phyloP scores from a whole-genome alignment of 2,888 invertebrate species.

The Xanthia icteritia region DNA sequence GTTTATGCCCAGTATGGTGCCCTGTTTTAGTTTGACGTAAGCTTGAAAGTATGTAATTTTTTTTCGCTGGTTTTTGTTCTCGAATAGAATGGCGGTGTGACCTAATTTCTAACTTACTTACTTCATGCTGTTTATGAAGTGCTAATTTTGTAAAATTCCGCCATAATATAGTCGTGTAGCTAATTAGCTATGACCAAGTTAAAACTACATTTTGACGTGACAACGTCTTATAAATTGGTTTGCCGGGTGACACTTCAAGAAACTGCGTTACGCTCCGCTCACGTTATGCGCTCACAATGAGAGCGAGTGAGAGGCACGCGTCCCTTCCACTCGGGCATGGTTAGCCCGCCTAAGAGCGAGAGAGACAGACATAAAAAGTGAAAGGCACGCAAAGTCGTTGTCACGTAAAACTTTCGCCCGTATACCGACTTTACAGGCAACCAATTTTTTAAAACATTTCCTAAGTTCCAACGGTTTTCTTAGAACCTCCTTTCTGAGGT shows the following conservation, averaged over 20 bases:
- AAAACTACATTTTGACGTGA: background rate
- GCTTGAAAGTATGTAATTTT: constrained; percentile 41
- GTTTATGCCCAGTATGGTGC: constrained; percentile 69
- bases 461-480: background rate
- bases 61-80: background rate
- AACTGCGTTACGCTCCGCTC: too few relatives aligned
- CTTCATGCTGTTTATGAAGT: background rate
- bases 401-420: too few relatives aligned
- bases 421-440: too few relatives aligned
- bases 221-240: too few relatives aligned
- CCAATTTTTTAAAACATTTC: background rate
- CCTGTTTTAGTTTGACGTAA: constrained; percentile 58
- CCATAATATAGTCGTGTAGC: background rate
- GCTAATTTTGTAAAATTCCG: background rate
- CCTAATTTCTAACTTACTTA: background rate
- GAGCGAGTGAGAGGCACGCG: too few relatives aligned
- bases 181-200: background rate
- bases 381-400: too few relatives aligned
- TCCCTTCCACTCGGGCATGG: too few relatives aligned
- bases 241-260: too few relatives aligned
- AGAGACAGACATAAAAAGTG: too few relatives aligned
- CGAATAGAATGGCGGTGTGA: background rate
- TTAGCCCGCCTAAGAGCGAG: too few relatives aligned
- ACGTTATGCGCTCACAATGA: too few relatives aligned
- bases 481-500: background rate